These are phyloP conservation scores for Columba livia DNA, from an alignment of 2,113 vertebrate genomes.

Conservation along the genomic window DNA sequence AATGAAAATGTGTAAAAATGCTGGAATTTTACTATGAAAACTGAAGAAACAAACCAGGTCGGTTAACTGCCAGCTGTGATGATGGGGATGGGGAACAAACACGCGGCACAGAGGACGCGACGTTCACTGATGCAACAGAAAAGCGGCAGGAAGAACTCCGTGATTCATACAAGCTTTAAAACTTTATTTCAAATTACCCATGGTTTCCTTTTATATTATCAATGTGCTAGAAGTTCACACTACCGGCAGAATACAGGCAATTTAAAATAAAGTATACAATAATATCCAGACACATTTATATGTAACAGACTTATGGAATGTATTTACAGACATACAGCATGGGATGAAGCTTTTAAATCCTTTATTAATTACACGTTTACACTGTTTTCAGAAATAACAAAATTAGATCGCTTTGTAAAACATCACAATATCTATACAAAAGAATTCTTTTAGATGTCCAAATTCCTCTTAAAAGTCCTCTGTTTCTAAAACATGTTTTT, in stretches of 20 bases:
- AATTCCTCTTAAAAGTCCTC: constrained; percentile 43
- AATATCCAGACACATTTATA: constrained; percentile 73
- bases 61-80: not conserved
- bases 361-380: constrained; percentile 81
- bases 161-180: constrained; percentile 29
- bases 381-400: constrained; percentile 71
- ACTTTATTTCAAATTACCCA: constrained; percentile 77
- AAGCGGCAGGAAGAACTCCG: not conserved
- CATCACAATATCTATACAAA: constrained; percentile 56
- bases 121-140: not conserved
- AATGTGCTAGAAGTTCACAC: constrained; percentile 53
- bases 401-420: constrained; percentile 66
- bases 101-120: not conserved
- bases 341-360: constrained; percentile 70
- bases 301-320: constrained; percentile 72
- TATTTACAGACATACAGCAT: constrained; percentile 83
- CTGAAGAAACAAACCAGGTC: not conserved
- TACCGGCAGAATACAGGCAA: constrained; percentile 66
- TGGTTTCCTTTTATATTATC: constrained; percentile 66
- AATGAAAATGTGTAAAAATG: not conserved
- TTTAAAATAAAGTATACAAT: constrained; percentile 75
- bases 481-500: constrained; percentile 34
- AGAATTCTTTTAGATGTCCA: constrained; percentile 15
- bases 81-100: not conserved
- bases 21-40: not conserved